Conservation (phyloP, 1,140 invertebrate species). For the Drosophila neocordata region DNA sequence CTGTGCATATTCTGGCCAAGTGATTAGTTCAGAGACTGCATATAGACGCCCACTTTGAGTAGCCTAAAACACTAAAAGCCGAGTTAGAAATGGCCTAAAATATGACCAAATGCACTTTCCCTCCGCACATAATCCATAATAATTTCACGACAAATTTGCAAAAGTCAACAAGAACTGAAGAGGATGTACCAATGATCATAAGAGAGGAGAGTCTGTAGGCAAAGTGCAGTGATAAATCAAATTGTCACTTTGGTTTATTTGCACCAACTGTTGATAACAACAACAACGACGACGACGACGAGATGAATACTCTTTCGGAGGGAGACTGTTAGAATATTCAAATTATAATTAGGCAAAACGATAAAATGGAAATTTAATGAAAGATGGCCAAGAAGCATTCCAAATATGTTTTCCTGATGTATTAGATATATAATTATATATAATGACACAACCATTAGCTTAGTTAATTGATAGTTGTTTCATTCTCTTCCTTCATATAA, state of each 20-base stretch:
- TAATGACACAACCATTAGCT: too few species aligned
- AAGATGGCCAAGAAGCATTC: conserved; percentile 64
- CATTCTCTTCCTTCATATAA: too few species aligned
- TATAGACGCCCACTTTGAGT: not conserved
- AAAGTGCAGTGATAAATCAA: conserved; percentile 82
- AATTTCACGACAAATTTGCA: conserved; percentile 69
- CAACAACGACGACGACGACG: conserved; percentile 21
- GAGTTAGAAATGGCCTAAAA: conserved; percentile 67
- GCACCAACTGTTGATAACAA: conserved; percentile 47
- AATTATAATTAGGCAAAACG: too few species aligned
- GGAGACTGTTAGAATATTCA: conserved; percentile 17
- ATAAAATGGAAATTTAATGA: conserved; percentile 30
- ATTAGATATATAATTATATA: too few species aligned
- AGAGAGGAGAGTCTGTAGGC: conserved; percentile 34
- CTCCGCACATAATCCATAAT: conserved; percentile 45
- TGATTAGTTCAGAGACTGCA: too few species aligned
- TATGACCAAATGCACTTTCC: conserved; percentile 44
- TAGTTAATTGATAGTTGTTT: too few species aligned
- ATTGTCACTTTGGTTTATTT: conserved; percentile 80
- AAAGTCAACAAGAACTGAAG: conserved; percentile 7
- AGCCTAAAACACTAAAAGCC: conserved; percentile 32
- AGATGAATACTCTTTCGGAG: conserved; percentile 28
- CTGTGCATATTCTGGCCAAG: too few species aligned
- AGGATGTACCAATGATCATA: not conserved
- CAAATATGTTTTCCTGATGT: not conserved